phyloP scores from a whole-genome alignment of 92 coral and sea anemone species.

The Galaxea fascicularis region DNA sequence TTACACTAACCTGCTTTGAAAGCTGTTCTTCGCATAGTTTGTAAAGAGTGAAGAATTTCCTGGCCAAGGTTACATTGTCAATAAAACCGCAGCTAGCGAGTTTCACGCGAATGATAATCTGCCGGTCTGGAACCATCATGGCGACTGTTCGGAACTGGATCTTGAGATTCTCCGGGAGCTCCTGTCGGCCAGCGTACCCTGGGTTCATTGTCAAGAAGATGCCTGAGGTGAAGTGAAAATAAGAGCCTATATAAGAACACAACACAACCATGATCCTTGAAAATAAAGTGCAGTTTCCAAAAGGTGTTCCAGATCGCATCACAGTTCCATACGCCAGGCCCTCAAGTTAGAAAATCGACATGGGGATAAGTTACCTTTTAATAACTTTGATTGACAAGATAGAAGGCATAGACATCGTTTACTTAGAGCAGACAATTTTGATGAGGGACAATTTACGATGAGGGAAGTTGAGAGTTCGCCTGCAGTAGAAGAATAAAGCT shows the following conservation, averaged over 20 bases:
- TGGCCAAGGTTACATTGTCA: constrained; percentile 84
- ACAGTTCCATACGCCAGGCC: not conserved
- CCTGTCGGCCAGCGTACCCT: constrained; percentile 85
- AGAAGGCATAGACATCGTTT: too few relatives aligned
- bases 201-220: constrained; percentile 73
- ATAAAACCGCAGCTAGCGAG: constrained; percentile 91
- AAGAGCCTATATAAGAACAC: not conserved
- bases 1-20: constrained; percentile 93
- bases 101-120: constrained; percentile 89
- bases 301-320: too few relatives aligned
- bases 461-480: too few relatives aligned
- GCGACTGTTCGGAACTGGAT: constrained; percentile 94
- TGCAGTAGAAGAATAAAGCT: too few relatives aligned
- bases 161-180: constrained; percentile 86
- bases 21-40: constrained; percentile 91
- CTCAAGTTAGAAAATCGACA: not conserved
- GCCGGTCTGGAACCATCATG: constrained; percentile 95
- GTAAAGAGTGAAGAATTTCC: constrained; percentile 89
- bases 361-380: too few relatives aligned
- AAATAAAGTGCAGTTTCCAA: not conserved
- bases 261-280: not conserved
- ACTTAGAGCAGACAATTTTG: too few relatives aligned
- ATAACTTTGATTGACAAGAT: too few relatives aligned
- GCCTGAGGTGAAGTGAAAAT: constrained; percentile 2
- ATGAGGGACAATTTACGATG: too few relatives aligned